A percentile compares a stretch with the other conserved stretches of the same genome.
These are phyloP conservation scores for Dinoponera quadriceps DNA, from an alignment of 1,140 invertebrate genomes.

Conservation along the genomic window DNA sequence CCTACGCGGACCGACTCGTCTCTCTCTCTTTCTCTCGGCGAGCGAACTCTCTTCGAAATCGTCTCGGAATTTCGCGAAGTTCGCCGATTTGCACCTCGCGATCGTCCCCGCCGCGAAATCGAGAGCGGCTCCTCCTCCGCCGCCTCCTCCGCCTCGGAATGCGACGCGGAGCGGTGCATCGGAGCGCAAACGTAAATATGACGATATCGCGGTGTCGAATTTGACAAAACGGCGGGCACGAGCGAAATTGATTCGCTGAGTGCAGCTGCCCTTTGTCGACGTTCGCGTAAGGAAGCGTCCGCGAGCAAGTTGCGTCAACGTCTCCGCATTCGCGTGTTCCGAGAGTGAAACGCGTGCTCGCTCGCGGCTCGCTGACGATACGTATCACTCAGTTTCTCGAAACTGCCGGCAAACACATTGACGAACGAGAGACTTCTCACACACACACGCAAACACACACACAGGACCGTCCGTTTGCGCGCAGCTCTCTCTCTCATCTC, in stretches of 20 bases:
- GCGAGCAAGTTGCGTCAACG: neutral
- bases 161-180: neutral
- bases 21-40: no score
- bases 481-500: constrained; percentile 2
- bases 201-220: neutral
- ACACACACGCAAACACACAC: no score
- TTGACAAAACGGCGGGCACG: no score
- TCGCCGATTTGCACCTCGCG: neutral
- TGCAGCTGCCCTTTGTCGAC: neutral
- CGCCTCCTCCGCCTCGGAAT: no score
- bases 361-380: constrained; percentile 34
- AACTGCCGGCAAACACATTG: constrained; percentile 60
- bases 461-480: constrained; percentile 37
- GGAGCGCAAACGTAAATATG: neutral
- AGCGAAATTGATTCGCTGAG: neutral
- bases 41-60: neutral
- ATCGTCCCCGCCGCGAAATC: neutral
- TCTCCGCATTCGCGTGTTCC: neutral
- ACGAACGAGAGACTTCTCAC: constrained; percentile 65
- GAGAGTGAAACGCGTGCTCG: constrained; percentile 53
- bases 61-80: neutral
- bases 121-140: neutral
- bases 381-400: constrained; percentile 30
- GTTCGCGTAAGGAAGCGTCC: neutral
- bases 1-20: neutral